These are phyloP conservation scores for Plutomurus gul DNA, from an alignment of 1,140 invertebrate species.

Conservation along the genomic window DNA sequence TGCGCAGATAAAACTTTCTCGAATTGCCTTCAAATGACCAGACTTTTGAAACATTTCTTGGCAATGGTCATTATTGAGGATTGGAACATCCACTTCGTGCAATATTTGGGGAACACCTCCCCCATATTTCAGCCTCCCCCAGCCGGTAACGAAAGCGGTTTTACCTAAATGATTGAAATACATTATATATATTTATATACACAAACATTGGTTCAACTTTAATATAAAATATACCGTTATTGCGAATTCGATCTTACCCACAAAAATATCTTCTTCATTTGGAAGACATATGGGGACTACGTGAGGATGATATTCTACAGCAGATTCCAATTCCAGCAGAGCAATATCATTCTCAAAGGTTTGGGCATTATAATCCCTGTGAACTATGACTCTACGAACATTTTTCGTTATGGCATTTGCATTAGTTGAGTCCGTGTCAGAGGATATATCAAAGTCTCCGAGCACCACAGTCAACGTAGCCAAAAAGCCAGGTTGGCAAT, in stretches of 20 bases:
- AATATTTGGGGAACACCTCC: slow-evolving; percentile 85
- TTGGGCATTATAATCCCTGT: slow-evolving; percentile 82
- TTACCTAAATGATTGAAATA: too few relatives aligned
- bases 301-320: slow-evolving; percentile 81
- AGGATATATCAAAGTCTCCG: slow-evolving; percentile 86
- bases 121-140: slow-evolving; percentile 56
- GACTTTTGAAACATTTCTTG: slow-evolving; percentile 92
- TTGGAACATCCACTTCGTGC: slow-evolving; percentile 89
- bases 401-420: slow-evolving; percentile 77
- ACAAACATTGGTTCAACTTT: too few relatives aligned
- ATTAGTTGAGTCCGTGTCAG: slow-evolving; percentile 70
- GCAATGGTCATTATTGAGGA: slow-evolving; percentile 87
- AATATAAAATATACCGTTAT: too few relatives aligned
- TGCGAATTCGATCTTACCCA: slow-evolving; percentile 60
- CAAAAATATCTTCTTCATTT: slow-evolving; percentile 76
- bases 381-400: slow-evolving; percentile 83
- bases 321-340: slow-evolving; percentile 78
- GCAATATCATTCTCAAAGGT: slow-evolving; percentile 89
- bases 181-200: too few relatives aligned
- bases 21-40: slow-evolving; percentile 82
- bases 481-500: slow-evolving; percentile 91
- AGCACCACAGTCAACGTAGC: slow-evolving; percentile 87
- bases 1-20: slow-evolving; percentile 89
- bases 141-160: slow-evolving; percentile 38
- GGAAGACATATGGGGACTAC: slow-evolving; percentile 94